phyloP scores from a whole-genome alignment of 2,888 invertebrate genomes.

The Dyspetes luteomarginatus region DNA sequence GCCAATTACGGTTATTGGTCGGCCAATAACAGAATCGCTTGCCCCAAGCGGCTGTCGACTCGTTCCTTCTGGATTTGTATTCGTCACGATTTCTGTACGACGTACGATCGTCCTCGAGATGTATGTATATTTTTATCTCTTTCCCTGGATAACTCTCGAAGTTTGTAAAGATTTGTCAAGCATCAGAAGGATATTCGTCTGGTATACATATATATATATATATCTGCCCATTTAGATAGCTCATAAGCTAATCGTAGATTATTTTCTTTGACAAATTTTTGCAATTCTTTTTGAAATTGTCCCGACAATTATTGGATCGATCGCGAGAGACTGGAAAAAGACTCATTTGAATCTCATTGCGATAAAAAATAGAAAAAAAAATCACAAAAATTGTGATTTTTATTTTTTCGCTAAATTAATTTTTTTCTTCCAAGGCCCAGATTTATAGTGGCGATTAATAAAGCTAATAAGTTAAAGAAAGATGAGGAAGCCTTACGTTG shows the following conservation, averaged over 20 bases:
- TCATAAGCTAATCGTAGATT: constrained; percentile 37
- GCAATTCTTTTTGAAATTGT: constrained; percentile 1
- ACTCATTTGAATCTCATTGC: constrained; percentile 54
- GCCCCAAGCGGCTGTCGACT: constrained; percentile 4
- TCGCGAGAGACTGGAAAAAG: constrained; percentile 2
- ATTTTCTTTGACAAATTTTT: constrained; percentile 31
- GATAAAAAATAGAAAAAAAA: constrained; percentile 8
- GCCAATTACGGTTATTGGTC: too few species aligned
- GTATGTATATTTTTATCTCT: constrained; percentile 55
- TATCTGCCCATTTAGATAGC: constrained; percentile 18
- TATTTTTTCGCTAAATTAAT: too few species aligned
- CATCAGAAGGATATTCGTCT: constrained; percentile 28
- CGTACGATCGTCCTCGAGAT: constrained; percentile 36
- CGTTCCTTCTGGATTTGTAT: constrained; percentile 4
- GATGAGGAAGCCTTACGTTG: too few species aligned
- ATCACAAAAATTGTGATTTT: background rate
- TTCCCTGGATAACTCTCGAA: constrained; percentile 28
- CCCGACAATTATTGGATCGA: constrained; percentile 17
- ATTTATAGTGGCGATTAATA: too few species aligned
- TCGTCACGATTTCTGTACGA: constrained; percentile 21
- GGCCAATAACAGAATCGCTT: too few species aligned
- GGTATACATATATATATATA: constrained; percentile 1
- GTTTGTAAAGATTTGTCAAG: constrained; percentile 51
- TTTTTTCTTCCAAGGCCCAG: too few species aligned
- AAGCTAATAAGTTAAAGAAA: too few species aligned